phyloP scores from a whole-genome alignment of 2,113 vertebrate genomes.

The Daubentonia madagascariensis region DNA sequence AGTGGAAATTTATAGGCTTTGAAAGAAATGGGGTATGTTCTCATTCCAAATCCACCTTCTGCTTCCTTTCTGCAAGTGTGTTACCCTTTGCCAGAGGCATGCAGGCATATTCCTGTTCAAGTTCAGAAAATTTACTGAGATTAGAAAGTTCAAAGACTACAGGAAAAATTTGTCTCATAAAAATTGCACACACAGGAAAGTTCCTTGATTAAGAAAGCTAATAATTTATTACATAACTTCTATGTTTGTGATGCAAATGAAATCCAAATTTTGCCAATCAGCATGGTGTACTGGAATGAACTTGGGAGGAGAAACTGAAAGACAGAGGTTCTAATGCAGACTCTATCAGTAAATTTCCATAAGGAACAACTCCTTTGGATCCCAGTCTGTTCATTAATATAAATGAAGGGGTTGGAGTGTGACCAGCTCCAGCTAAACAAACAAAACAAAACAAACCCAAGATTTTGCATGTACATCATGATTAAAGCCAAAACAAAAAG shows the following conservation, averaged over 20 bases:
- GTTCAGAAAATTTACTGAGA: background rate
- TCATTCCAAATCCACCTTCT: background rate
- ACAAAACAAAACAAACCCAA: background rate
- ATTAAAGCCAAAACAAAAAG: slow-evolving; percentile 41
- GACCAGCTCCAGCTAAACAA: background rate
- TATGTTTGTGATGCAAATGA: slow-evolving; percentile 5
- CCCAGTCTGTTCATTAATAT: background rate
- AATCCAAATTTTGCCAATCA: slow-evolving; percentile 16
- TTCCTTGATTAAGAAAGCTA: slow-evolving; percentile 36
- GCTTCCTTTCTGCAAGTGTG: background rate
- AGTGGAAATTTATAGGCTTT: background rate
- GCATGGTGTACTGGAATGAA: background rate
- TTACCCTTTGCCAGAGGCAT: background rate
- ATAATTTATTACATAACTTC: slow-evolving; percentile 35
- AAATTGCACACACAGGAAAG: background rate
- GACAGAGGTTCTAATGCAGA: background rate
- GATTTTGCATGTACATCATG: background rate
- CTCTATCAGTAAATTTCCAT: background rate
- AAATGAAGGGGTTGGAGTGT: background rate
- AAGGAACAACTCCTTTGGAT: background rate
- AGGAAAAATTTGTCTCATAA: background rate
- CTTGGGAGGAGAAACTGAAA: background rate
- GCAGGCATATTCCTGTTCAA: background rate
- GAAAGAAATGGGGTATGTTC: background rate
- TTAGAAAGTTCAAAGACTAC: slow-evolving; percentile 26